Percentiles rank a stretch among this genome's conserved stretches.
Evolutionary conservation across 2,113 vertebrate species (phyloP).

Genomic region (Gymnogyps californianus): DNA sequence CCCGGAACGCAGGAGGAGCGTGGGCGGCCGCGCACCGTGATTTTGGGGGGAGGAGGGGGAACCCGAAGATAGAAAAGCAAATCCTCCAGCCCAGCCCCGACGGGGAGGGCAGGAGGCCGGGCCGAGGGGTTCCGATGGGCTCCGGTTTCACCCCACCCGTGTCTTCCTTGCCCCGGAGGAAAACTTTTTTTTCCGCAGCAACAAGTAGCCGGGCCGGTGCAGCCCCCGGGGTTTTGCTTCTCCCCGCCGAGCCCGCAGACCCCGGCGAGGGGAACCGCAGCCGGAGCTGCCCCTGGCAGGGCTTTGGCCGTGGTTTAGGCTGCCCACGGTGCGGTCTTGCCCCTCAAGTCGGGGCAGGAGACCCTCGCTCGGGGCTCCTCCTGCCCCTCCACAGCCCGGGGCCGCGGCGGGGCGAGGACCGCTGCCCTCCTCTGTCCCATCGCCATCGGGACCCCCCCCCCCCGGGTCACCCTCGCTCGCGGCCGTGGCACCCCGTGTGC

Average conservation of each 20-base stretch:
- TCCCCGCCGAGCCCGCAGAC: background rate
- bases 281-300: background rate
- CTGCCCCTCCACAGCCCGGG: too few relatives aligned
- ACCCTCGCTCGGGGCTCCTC: accelerated
- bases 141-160: too few relatives aligned
- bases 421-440: background rate
- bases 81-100: background rate
- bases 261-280: background rate
- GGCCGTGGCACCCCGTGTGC: background rate
- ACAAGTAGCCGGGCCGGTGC: background rate
- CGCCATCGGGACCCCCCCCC: too few relatives aligned
- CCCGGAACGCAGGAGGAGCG: background rate
- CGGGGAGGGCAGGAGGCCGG: background rate
- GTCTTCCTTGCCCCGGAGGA: background rate
- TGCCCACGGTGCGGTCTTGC: background rate
- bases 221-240: background rate
- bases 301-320: background rate
- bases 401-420: too few relatives aligned
- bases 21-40: accelerated
- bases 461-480: accelerated
- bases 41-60: background rate
- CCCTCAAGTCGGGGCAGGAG: background rate
- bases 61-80: background rate
- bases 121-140: too few relatives aligned
- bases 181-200: background rate